Evolutionary conservation across 2,113 vertebrate genomes (phyloP).

Genomic region (Vimba vimba): DNA sequence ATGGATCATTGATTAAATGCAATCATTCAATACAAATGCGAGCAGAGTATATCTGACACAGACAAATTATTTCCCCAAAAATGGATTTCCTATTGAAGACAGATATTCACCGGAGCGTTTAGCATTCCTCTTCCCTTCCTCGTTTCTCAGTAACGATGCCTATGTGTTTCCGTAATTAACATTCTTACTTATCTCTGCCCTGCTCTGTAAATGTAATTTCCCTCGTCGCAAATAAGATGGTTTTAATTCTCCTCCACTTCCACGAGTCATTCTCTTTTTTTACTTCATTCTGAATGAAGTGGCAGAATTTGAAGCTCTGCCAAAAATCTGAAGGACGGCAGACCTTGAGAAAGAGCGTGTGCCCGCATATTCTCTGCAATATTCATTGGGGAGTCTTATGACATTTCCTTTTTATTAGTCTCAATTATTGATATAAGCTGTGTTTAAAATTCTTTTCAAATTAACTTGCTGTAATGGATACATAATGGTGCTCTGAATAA

Average conservation of each 20-base stretch:
- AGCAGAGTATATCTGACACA: background rate
- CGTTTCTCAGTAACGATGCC: slow-evolving; percentile 10
- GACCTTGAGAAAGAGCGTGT: slow-evolving; percentile 27
- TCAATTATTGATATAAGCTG: slow-evolving; percentile 53
- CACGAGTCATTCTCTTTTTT: slow-evolving; percentile 1
- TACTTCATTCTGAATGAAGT: slow-evolving; percentile 14
- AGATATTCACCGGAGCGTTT: slow-evolving; percentile 33
- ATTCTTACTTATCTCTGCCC: slow-evolving; percentile 26
- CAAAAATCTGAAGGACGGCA: slow-evolving; percentile 18
- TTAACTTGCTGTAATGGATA: slow-evolving; percentile 50
- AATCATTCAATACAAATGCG: background rate
- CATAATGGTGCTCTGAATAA: slow-evolving; percentile 36
- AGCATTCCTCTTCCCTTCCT: slow-evolving; percentile 28
- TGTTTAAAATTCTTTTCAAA: slow-evolving; percentile 52
- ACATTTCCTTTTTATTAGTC: slow-evolving; percentile 45
- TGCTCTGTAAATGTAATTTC: slow-evolving; percentile 42
- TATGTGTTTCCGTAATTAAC: slow-evolving; percentile 26
- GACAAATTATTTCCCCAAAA: slow-evolving; percentile 1
- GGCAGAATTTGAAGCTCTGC: slow-evolving; percentile 27
- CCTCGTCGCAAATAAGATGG: slow-evolving; percentile 21
- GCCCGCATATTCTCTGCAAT: slow-evolving; percentile 30
- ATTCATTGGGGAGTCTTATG: slow-evolving; percentile 22
- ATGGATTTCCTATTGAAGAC: background rate
- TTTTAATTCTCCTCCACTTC: slow-evolving; percentile 26
- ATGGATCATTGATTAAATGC: background rate